Base-by-base conservation (phyloP, 2,797 vertebrate genomes). In the Melanotaenia boesemani region DNA sequence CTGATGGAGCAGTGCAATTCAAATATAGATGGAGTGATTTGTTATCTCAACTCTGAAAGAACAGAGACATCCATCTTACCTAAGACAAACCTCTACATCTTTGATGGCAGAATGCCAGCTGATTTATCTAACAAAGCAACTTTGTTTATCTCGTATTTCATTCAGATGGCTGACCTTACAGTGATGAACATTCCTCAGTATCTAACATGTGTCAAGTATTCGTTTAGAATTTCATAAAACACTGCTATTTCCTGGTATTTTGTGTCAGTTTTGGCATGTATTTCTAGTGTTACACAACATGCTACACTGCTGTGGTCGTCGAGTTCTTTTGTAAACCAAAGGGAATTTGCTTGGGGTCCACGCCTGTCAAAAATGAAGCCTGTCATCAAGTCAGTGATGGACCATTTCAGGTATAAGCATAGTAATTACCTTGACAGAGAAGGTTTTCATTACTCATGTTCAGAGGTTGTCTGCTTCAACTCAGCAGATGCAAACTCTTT, bases 191-290 rank as follows among this genome's bases (percentile, higher is more conserved):
- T 39, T 18, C 12, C 60, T 81, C 64, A 55, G 56, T 68, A 44
- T 77, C 52, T 68, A 79, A 82, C 79, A 84, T 86, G 76, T 88
- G 86, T 88, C 5, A 28, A 63, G 70, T 89, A 79, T 90, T 90
- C 85, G 71, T 77, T 62, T 81, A 86, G 87, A 87, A 90, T 80
- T 89, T 79, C 55, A 77, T 70, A 70, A 84, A 86, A 80, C 48
- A 41, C 52, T 86, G 87, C 84, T 85, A 90, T 90, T 90, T 93
- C 87, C 89, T 92, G 88, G 67, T 72, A 77, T 88, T 88, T 82
- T 68, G 67, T 84, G 72, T 89, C 77, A 6, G 37, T 41, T 68
- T 79, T 86, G 84, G 86, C 74, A 79, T 81, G 22, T 63, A 68
- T 68, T 74, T 85, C 16, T 64, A 61, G 77, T 63, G 61, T 91